Base-by-base conservation (phyloP, 2,888 invertebrate genomes). In the Charanyca ferruginea region DNA sequence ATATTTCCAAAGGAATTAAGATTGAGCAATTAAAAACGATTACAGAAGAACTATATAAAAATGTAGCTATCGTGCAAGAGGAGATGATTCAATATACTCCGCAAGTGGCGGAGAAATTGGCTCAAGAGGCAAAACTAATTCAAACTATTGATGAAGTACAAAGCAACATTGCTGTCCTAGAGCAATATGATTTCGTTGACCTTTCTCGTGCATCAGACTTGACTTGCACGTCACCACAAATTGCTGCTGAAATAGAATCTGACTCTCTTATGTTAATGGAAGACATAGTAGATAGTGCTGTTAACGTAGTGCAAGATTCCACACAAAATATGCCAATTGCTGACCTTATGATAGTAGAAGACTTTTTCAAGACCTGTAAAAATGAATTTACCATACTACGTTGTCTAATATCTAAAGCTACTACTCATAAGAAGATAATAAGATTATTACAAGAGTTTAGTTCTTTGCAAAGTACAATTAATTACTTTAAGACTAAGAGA, bases 171-270 rank as follows among this genome's bases (percentile, higher is more conserved):
- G 93, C 92, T 51, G 89, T 90, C 2, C 83, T 94, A 59, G 90
- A 94, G 82, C 89, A 93, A 74, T 91, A 88, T 79, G 89, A 93
- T 70, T 93, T 94, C 64, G 85, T 95, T 9, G 90, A 94, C 62
- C 81, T 94, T 47, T 89, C 91, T 16, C 82, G 84, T 66, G 85
- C 82, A 41, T 93, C 92, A 4, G 91, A 94, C 49, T 83, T 91
- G n/a, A 77, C 83, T 16, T 88, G 85, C 69, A 69, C 71, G 22
- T 89, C 90, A 13, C 86, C 88, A 25, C 88, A 91, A 67, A 28
- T 87, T 9, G 92, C 90, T 16, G 63, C 77, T 20, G 90, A 91
- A 86, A 74, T 89, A 35, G 88, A 93, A 84, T 81, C 89, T 5
- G 89, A 92, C 49, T 87, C 90, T 41, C 79, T 94, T 6, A 72